Base-by-base conservation (phyloP, 2,797 vertebrate genomes). In the Pangasius krempfi region DNA sequence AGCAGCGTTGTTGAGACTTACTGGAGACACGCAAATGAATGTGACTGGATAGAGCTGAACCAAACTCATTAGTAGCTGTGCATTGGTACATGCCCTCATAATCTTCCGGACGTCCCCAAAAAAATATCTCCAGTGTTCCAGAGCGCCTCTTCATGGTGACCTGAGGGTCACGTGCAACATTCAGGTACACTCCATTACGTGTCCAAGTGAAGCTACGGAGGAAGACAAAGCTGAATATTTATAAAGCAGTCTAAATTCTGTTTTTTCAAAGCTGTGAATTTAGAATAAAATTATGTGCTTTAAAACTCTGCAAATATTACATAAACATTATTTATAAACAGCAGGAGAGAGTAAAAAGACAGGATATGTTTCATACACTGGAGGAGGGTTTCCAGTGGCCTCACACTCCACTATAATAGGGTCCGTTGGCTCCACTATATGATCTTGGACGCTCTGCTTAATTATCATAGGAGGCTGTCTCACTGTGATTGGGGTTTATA, bases 1-100 rank as follows among this genome's bases (percentile, higher is more conserved):
- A 33, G n/a, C 30, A 81, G n/a, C 22, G 66, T 54, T 60, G 56
- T 3, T 88, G 96, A 56, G 9, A 64, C 98, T 97, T 96, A 99
- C 99, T 98, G 88, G 98, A 99, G 2, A 99, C 96, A 85, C 96
- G 97, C 13, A 99, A 96, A 91, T 95, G 94, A 93, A 99, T 99
- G 93, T 97, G 97, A 92, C 97, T 96, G 92, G 98, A 98, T 70
- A 99, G 95, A 0, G 98, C 98, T 0, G 98, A 98, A 47, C 99
- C 99, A 0, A 95, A 97, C 30, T 97, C 96, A 4, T 99, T 99
- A 47, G 97, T 97, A 84, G 98, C 97, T 0, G 97, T 98, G 93
- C 99, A 99, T 93, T 99, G 99, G 93, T 98, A 99, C 75, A 98
- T 97, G 4, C 98, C 99, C 93, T 99, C 98, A 0, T 99, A 99